A percentile compares a stretch with the other conserved stretches of the same genome.
phyloP scores from a whole-genome alignment of 2,888 invertebrate species.

The Helleia helle region DNA sequence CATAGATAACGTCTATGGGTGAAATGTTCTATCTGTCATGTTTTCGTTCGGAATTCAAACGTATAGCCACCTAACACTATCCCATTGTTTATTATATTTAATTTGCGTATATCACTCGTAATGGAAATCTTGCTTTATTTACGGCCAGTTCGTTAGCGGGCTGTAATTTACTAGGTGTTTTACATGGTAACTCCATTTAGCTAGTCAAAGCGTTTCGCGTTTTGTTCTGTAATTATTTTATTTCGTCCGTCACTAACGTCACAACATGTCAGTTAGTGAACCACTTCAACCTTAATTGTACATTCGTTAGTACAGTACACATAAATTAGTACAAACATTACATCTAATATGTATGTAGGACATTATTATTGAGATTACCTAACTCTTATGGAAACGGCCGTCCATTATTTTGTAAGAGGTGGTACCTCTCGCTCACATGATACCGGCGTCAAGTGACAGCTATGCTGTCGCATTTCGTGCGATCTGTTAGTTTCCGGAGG shows the following conservation, averaged over 20 bases:
- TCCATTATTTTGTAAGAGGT: no score
- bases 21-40: no score
- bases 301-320: not conserved
- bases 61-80: constrained; percentile 9
- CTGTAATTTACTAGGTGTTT: constrained; percentile 22
- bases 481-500: no score
- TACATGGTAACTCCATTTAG: constrained; percentile 23
- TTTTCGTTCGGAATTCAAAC: no score
- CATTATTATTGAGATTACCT: no score
- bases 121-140: constrained; percentile 21
- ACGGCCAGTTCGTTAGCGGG: constrained; percentile 20
- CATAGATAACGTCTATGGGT: no score
- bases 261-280: constrained; percentile 1
- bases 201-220: constrained; percentile 13
- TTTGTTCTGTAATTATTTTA: constrained; percentile 14
- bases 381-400: no score
- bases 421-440: no score
- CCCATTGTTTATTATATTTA: constrained; percentile 21
- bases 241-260: constrained; percentile 4
- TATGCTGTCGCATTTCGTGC: no score
- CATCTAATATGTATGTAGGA: no score
- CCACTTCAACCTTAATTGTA: not conserved
- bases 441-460: no score
- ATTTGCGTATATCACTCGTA: constrained; percentile 20
- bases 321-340: constrained; percentile 4